These are phyloP conservation scores for Nesoenas mayeri DNA, from an alignment of 2,113 vertebrate species.

Conservation along the genomic window DNA sequence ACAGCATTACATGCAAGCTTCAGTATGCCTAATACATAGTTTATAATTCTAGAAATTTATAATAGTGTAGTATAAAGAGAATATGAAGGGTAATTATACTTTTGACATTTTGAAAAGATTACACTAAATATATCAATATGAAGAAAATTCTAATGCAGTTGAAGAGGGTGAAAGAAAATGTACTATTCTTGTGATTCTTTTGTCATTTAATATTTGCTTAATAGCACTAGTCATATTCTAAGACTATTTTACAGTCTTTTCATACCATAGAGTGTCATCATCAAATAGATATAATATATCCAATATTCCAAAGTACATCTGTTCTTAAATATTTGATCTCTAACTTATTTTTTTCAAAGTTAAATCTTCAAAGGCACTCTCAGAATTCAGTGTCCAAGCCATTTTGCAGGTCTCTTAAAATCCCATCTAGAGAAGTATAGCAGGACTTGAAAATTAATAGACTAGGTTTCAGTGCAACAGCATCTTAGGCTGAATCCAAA, in stretches of 20 bases:
- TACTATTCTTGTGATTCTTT: background rate
- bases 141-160: background rate
- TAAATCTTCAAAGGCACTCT: background rate
- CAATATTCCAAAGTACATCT: background rate
- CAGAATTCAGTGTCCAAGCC: background rate
- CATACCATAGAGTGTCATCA: background rate
- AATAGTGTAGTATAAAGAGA: background rate
- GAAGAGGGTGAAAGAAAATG: background rate
- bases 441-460: background rate
- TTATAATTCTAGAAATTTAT: background rate
- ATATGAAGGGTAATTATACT: conserved; percentile 22
- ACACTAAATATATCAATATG: background rate
- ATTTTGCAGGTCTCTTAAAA: background rate
- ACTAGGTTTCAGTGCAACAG: background rate
- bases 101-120: conserved; percentile 47
- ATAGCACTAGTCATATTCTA: background rate
- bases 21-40: background rate
- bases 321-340: conserved; percentile 34
- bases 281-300: background rate
- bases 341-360: background rate
- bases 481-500: background rate
- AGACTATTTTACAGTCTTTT: background rate
- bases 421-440: background rate
- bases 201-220: background rate
- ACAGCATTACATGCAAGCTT: background rate